These are phyloP conservation scores for Bos javanicus DNA, from an alignment of 2,113 vertebrate species.

Conservation along the genomic window DNA sequence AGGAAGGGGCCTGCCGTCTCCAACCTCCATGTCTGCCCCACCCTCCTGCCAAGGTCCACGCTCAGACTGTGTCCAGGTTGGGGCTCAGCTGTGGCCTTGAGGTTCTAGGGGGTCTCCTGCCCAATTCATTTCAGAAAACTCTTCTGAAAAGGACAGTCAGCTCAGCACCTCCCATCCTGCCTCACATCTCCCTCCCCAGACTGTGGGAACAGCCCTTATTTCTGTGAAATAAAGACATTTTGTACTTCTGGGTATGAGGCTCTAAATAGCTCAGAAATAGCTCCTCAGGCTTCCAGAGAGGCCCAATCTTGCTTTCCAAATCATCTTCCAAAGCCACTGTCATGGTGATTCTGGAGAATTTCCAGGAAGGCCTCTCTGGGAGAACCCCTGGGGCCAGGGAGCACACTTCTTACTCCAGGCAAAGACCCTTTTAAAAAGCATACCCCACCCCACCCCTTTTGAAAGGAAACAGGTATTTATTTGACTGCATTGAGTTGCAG, in stretches of 20 bases:
- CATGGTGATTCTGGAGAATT: not conserved
- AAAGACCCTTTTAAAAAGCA: not conserved
- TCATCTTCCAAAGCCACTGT: not conserved
- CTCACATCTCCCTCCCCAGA: not conserved
- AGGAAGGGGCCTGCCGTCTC: not conserved
- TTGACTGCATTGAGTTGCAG: not conserved
- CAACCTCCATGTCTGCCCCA: fast-evolving
- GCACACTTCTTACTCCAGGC: not conserved
- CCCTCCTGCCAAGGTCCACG: not conserved
- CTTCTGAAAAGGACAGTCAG: not conserved
- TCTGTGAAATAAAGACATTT: constrained; percentile 71
- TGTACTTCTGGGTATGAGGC: constrained; percentile 8
- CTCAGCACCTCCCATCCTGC: not conserved
- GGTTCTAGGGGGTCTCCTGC: not conserved
- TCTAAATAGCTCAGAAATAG: not conserved
- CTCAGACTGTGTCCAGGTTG: not conserved
- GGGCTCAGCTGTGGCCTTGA: not conserved
- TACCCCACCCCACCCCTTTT: not conserved
- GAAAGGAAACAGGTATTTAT: not conserved
- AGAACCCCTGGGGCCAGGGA: not conserved
- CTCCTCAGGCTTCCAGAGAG: not conserved
- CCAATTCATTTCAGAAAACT: not conserved
- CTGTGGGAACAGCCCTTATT: constrained; percentile 21
- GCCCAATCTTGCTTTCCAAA: not conserved
- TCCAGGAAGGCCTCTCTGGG: not conserved